A percentile compares a stretch with the other conserved stretches of the same genome.
These are phyloP conservation scores for Cenopis cana DNA, from an alignment of 2,888 invertebrate genomes.

Conservation along the genomic window DNA sequence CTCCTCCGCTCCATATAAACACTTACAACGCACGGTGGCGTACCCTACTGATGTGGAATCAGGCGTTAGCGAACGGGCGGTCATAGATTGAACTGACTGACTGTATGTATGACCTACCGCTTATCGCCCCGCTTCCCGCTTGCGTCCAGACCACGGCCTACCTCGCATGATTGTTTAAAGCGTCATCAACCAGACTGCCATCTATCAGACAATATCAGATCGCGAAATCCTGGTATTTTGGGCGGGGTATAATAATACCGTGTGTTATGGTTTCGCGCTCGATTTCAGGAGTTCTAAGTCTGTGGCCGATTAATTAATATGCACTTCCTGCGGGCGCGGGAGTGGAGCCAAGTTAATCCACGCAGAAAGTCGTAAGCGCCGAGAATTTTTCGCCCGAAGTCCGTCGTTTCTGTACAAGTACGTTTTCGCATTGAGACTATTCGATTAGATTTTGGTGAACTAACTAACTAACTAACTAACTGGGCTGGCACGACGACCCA, in stretches of 20 bases:
- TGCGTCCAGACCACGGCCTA: too few species aligned
- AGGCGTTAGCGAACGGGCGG: too few species aligned
- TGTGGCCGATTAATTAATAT: slow-evolving; percentile 49
- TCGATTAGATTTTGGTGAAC: slow-evolving; percentile 4
- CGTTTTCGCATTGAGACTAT: slow-evolving; percentile 33
- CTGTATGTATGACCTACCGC: too few species aligned
- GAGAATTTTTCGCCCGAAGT: background rate
- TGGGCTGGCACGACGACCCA: too few species aligned
- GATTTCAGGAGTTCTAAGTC: slow-evolving; percentile 47
- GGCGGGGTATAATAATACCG: slow-evolving; percentile 43
- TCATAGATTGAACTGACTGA: too few species aligned
- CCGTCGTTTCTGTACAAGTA: background rate
- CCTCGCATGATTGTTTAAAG: background rate
- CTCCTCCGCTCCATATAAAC: too few species aligned
- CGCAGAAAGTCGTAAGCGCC: background rate
- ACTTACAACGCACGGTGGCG: too few species aligned
- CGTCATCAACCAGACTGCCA: background rate
- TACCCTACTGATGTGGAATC: too few species aligned
- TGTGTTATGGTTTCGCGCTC: slow-evolving; percentile 50
- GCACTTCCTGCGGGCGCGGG: slow-evolving; percentile 47
- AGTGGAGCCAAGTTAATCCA: slow-evolving; percentile 27
- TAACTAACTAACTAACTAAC: too few species aligned
- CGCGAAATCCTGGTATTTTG: slow-evolving; percentile 28
- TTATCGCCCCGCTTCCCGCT: too few species aligned
- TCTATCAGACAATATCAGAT: background rate